Evolutionary conservation across 2,797 vertebrate genomes (phyloP).

Genomic region (Bryconaethiops microstoma): DNA sequence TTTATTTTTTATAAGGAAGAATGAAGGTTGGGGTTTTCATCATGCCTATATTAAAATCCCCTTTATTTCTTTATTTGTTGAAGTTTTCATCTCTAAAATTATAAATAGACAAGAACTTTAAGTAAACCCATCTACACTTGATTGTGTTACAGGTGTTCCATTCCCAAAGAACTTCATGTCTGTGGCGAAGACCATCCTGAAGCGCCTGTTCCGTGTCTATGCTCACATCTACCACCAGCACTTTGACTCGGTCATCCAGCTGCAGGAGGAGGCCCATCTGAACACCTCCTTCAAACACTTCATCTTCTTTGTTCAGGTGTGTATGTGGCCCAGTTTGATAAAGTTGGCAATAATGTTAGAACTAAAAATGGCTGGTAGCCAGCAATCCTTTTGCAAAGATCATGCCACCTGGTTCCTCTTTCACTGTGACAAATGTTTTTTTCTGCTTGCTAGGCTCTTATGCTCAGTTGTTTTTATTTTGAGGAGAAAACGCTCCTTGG

Average conservation of each 20-base stretch:
- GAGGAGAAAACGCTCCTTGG: not conserved
- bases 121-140: not conserved
- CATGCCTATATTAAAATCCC: too few species aligned
- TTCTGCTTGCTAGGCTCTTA: not conserved
- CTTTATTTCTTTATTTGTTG: too few species aligned
- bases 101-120: too few species aligned
- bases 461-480: not conserved
- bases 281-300: constrained; percentile 99
- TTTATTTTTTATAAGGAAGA: too few species aligned
- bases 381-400: not conserved
- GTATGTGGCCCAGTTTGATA: not conserved
- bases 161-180: constrained; percentile 99
- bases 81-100: too few species aligned
- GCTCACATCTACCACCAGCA: constrained; percentile 99
- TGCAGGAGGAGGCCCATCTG: constrained; percentile 98
- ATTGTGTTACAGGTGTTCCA: constrained; percentile 83
- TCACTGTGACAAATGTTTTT: not conserved
- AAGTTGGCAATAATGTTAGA: not conserved
- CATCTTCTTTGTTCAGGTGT: constrained; percentile 99
- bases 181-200: constrained; percentile 97
- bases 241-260: constrained; percentile 98
- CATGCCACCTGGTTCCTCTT: not conserved
- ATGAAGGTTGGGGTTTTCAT: too few species aligned
- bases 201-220: constrained; percentile 97
- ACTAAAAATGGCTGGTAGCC: too few species aligned